Base-by-base conservation (phyloP, 2,113 vertebrate genomes). In the Oncorhynchus nerka region DNA sequence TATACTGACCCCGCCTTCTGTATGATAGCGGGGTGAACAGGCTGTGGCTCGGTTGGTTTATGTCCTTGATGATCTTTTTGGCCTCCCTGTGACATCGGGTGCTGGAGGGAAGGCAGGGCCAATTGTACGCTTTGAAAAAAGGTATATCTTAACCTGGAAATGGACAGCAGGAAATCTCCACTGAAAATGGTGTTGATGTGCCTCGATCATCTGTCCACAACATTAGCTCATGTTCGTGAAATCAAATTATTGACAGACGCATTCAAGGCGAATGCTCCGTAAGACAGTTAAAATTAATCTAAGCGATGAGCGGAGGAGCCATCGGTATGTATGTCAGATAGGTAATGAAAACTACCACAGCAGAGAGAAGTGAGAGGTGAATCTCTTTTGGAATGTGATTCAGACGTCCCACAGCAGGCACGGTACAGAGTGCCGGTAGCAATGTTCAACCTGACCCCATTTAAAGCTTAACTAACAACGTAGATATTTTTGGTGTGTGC, bases 381-480 rank as follows among this genome's bases (percentile, higher is more conserved):
- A 72, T 67, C 68, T 79, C 68, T 61, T 74, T 82, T 70, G 75
- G 71, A 59, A 78, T 73, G 79, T 68, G 75, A 80, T 75, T 79
- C 79, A 66, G 51, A 81, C 76, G 68, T 82, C 78, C 81, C 62
- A 55, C 76, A 80, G 78, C 68, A 81, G 69, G 65, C 77, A 62
- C 71, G 59, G 84, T 77, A 78, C 78, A 79, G 49, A 78, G 48
- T 51, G 81, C 84, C 84, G 28, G 70, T 12, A 78, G 86, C 82
- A 24, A 79, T 55, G 70, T 77, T 79, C 74, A 82, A 75, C 70
- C 82, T 75, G 78, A 84, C 86, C 83, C 84, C 81, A 77, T 85
- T 85, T 81, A 81, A 82, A 75, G 71, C 79, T 84, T 86, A 84
- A 86, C 81, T 88, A 88, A 83, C 79, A 85, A 77, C 67, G 70